Evolutionary conservation across 2,113 vertebrate genomes (phyloP), one percentile per base, ranked within the genome.

Genomic region (Gorsachius goisagi): DNA sequence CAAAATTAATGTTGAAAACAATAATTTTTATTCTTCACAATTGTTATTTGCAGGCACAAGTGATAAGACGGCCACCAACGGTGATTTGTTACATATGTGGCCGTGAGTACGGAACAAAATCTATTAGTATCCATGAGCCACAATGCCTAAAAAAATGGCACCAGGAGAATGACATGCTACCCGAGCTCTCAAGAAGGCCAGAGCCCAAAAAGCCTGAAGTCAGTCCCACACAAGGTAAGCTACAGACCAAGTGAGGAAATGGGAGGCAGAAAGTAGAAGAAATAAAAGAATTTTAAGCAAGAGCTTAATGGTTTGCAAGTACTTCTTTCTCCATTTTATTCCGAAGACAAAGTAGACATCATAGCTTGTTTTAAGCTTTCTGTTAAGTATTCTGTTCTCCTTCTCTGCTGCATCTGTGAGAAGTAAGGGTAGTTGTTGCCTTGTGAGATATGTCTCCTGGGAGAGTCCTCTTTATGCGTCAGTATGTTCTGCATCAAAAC

Each of bases 121-220:
- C 98, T 26, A 97, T 98, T 49, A 44, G 90, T 71, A 98, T 98
- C 77, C 98, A 98, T 94, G 97, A 98, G 63, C 98, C 98, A 80
- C 98, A 98, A 15, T 98, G 98, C 86, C 90, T 98, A 77, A 98
- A 97, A 97, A 98, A 98, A 81, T 98, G 98, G 98, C 98, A 97
- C 39, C 96, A 85, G 52, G 98, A 98, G 68, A 98, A 98, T 95
- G 96, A 97, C 58, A 88, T 89, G 68, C 85, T 98, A 86, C 98
- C 98, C 53, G 98, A 95, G 68, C 92, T 97, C 41, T 76, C 98
- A 72, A 97, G 95, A 96, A 98, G 97, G 92, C 94, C 93, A 82
- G 98, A 98, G 92, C 98, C 98, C 15, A 97, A 93, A 91, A 98
- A 98, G 45, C 97, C 97, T 66, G 97, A 98, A 87, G 59, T 98